phyloP scores from a whole-genome alignment of 1,140 invertebrate genomes.

The Contarinia nasturtii region DNA sequence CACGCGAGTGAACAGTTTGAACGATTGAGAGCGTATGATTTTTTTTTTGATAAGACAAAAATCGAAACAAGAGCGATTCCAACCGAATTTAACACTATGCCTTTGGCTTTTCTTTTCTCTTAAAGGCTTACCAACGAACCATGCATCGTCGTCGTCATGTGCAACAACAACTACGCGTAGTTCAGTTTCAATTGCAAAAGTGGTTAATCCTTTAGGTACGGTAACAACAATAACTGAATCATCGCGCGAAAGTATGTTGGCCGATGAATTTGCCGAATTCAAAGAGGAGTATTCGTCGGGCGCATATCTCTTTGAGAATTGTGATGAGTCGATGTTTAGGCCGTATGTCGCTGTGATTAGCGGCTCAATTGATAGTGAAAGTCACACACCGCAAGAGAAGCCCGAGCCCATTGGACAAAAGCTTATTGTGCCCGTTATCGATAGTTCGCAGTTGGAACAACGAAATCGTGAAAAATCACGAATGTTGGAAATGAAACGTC shows the following conservation, averaged over 20 bases:
- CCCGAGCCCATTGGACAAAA: conserved; percentile 17
- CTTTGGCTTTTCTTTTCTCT: conserved; percentile 21
- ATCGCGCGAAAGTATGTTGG: conserved; percentile 28
- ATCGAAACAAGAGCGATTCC: not conserved
- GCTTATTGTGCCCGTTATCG: conserved; percentile 21
- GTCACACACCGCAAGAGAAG: conserved; percentile 7
- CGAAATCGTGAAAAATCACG: not conserved
- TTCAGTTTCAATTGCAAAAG: conserved; percentile 18
- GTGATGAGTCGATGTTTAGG: conserved; percentile 38
- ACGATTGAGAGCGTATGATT: too few relatives aligned
- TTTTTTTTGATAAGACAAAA: too few relatives aligned
- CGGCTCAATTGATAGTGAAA: not conserved
- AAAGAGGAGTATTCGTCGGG: conserved; percentile 23
- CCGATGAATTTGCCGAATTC: conserved; percentile 26
- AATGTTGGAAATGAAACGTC: conserved; percentile 23
- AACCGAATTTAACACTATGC: conserved; percentile 7
- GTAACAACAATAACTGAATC: conserved; percentile 30
- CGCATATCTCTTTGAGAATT: conserved; percentile 33
- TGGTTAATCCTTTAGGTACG: conserved; percentile 50
- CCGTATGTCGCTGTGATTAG: conserved; percentile 29
- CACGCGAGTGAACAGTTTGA: too few relatives aligned
- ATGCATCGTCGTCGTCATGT: not conserved
- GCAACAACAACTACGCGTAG: not conserved
- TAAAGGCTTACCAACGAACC: conserved; percentile 6
- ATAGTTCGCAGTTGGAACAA: conserved; percentile 10